A percentile compares a stretch with the other conserved stretches of the same genome.
phyloP scores from a whole-genome alignment of 2,113 vertebrate genomes.

The Eira barbara region DNA sequence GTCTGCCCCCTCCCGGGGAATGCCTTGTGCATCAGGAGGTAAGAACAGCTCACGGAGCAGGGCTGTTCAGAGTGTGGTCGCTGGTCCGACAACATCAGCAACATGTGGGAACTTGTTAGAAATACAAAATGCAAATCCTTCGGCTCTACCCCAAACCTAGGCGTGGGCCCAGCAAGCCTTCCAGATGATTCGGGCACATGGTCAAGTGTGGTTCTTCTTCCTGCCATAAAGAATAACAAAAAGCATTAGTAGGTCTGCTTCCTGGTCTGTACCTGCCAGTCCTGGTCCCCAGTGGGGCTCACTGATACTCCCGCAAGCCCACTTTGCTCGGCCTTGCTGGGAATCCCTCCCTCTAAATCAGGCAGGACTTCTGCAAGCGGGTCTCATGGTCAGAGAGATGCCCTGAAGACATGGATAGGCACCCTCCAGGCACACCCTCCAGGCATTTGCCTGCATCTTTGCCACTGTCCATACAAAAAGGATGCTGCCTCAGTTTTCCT shows the following conservation, averaged over 20 bases:
- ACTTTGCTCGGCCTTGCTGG: neutral
- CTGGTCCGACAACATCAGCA: neutral
- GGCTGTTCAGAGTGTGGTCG: neutral
- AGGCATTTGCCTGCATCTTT: neutral
- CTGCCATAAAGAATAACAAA: neutral
- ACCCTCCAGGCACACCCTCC: neutral
- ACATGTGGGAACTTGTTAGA: neutral
- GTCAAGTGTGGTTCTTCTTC: neutral
- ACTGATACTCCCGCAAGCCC: neutral
- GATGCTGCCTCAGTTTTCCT: neutral
- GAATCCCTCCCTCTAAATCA: neutral
- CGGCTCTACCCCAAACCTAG: neutral
- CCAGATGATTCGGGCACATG: neutral
- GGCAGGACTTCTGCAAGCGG: neutral
- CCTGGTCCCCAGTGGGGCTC: neutral
- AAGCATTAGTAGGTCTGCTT: accelerated
- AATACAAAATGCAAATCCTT: neutral
- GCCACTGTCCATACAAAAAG: neutral
- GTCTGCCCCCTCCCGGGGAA: no score
- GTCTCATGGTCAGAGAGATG: neutral
- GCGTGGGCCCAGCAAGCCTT: neutral
- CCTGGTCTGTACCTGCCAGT: neutral
- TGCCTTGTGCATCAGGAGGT: neutral
- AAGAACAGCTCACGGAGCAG: accelerated
- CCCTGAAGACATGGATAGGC: neutral